Percentiles rank a stretch among this genome's conserved stretches.
These are phyloP conservation scores for Epinephelus awoara DNA, from an alignment of 2,797 vertebrate genomes.

Conservation along the genomic window DNA sequence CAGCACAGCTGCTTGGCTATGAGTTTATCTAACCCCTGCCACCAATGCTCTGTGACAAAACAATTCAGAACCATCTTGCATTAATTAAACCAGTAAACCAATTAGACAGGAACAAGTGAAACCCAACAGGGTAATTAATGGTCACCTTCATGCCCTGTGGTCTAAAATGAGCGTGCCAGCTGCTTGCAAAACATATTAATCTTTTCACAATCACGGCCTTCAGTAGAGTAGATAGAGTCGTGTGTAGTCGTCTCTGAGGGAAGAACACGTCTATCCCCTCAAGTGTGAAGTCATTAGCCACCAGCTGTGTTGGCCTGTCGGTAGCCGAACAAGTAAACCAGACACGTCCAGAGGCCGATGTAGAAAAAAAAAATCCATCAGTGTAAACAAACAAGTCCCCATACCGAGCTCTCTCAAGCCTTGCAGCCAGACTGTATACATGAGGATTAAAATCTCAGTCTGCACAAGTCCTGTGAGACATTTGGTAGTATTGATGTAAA, in stretches of 20 bases:
- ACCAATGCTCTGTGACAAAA: conserved; percentile 44
- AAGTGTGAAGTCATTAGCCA: conserved; percentile 69
- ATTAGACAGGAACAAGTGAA: conserved; percentile 53
- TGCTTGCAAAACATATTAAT: conserved; percentile 54
- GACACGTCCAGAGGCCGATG: conserved; percentile 25
- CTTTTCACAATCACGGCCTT: conserved; percentile 39
- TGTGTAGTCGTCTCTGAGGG: conserved; percentile 34
- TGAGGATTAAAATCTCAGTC: conserved; percentile 43
- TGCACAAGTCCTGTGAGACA: conserved; percentile 23
- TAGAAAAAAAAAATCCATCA: background rate
- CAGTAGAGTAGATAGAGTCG: conserved; percentile 25
- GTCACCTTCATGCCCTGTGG: conserved; percentile 60
- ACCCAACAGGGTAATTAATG: conserved; percentile 57
- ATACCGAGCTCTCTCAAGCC: conserved; percentile 9
- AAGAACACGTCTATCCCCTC: conserved; percentile 44
- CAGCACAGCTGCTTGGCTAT: conserved; percentile 26
- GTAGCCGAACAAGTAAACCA: conserved; percentile 47
- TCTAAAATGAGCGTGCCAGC: conserved; percentile 60
- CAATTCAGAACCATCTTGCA: conserved; percentile 32
- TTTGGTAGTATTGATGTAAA: conserved; percentile 27
- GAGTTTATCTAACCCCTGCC: conserved; percentile 29
- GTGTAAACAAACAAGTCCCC: conserved; percentile 57
- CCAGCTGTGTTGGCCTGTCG: conserved; percentile 61
- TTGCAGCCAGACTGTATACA: conserved; percentile 16
- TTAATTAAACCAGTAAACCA: conserved; percentile 65